Percentiles rank a stretch among this genome's conserved stretches.
Evolutionary conservation across 1,140 invertebrate genomes (phyloP).

Genomic region (Zelostemma sp.): DNA sequence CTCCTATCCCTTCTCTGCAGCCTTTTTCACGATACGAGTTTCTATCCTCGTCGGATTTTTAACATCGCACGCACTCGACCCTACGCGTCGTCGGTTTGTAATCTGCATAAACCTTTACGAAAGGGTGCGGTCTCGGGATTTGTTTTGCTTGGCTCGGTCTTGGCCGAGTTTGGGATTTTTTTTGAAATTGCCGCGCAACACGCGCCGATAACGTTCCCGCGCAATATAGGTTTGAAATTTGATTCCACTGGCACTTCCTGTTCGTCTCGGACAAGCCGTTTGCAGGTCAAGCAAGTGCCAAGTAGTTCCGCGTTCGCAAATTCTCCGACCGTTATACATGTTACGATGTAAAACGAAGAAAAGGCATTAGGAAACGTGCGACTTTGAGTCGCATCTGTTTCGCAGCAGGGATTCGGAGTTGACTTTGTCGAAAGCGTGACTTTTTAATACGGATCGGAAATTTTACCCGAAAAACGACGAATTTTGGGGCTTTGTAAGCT

Average conservation of each 20-base stretch:
- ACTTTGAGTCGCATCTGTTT: too few species aligned
- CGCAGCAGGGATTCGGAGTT: too few species aligned
- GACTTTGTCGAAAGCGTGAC: too few species aligned
- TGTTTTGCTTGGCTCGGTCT: too few species aligned
- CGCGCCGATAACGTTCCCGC: constrained; percentile 10
- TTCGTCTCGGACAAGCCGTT: constrained; percentile 35
- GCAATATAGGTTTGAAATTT: constrained; percentile 26
- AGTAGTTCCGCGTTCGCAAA: constrained; percentile 44
- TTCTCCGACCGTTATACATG: constrained; percentile 38
- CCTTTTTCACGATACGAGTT: too few species aligned
- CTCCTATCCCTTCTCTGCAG: constrained; percentile 17
- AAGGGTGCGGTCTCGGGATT: too few species aligned
- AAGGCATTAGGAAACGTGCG: constrained; percentile 45
- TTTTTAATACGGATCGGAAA: too few species aligned
- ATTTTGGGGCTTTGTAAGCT: too few species aligned
- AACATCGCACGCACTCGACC: constrained; percentile 29
- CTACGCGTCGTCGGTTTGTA: constrained; percentile 29
- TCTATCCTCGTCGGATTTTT: too few species aligned
- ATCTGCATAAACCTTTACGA: constrained; percentile 29
- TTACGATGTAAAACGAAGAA: constrained; percentile 40
- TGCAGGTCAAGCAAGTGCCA: constrained; percentile 36
- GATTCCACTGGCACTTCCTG: constrained; percentile 32
- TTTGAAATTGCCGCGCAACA: constrained; percentile 10
- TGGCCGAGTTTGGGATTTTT: too few species aligned
- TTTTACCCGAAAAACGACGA: too few species aligned